A percentile compares a stretch with the other conserved stretches of the same genome.
These are phyloP conservation scores for Sthenelais limicola DNA, from an alignment of 2,888 invertebrate species.

Conservation along the genomic window DNA sequence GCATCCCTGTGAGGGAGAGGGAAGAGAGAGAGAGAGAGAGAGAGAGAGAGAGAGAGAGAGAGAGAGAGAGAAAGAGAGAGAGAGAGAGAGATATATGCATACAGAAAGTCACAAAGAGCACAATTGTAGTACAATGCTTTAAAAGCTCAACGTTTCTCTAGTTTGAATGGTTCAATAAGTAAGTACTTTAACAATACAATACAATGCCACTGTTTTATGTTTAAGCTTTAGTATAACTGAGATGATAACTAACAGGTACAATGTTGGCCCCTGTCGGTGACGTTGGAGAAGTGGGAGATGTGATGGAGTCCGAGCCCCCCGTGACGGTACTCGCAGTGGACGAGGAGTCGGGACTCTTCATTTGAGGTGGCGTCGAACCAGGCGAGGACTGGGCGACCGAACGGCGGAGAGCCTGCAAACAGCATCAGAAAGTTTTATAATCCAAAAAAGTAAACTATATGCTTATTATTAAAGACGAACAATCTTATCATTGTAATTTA, in stretches of 20 bases:
- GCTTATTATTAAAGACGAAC: too few species aligned
- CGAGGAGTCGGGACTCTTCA: conserved; percentile 18
- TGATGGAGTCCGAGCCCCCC: conserved; percentile 34
- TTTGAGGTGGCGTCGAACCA: conserved; percentile 31
- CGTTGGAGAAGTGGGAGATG: conserved; percentile 43
- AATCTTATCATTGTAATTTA: too few species aligned
- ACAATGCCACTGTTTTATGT: too few species aligned
- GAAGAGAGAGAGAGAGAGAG: too few species aligned
- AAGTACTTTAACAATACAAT: background rate
- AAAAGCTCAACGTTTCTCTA: background rate
- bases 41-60: too few species aligned
- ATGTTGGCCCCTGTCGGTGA: conserved; percentile 53
- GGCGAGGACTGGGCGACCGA: conserved; percentile 26
- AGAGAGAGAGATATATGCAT: too few species aligned
- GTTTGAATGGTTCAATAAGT: background rate
- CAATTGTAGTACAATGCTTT: too few species aligned
- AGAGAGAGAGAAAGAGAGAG: too few species aligned
- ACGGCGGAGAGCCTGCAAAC: conserved; percentile 12
- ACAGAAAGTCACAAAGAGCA: too few species aligned
- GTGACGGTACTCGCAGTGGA: conserved; percentile 29
- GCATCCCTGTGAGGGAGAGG: too few species aligned
- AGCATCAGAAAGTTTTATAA: background rate
- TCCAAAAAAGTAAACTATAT: background rate
- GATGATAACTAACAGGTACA: conserved; percentile 46
- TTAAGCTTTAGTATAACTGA: too few species aligned